phyloP scores from a whole-genome alignment of 2,888 invertebrate genomes.

The Mythimna pallens region DNA sequence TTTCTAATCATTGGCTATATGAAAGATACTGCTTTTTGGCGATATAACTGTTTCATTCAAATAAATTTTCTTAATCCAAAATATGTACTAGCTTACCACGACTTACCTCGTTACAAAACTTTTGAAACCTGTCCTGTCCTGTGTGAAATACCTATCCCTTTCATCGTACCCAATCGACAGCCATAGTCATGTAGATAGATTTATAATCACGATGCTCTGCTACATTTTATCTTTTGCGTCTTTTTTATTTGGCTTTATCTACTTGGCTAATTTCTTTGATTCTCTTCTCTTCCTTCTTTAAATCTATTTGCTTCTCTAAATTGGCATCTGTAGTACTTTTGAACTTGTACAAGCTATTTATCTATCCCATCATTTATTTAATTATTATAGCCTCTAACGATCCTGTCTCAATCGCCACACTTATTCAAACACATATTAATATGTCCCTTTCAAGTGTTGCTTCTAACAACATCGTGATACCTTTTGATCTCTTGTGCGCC shows the following conservation, averaged over 20 bases:
- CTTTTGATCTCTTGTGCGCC: conserved; percentile 86
- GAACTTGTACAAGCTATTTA: background rate
- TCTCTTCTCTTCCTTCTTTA: background rate
- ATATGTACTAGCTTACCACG: background rate
- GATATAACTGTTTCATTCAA: background rate
- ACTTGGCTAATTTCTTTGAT: background rate
- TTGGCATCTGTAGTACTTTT: too few relatives aligned
- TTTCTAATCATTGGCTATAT: background rate
- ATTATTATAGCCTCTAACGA: background rate
- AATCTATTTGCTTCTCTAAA: background rate
- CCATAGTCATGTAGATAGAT: background rate
- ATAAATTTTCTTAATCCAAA: background rate
- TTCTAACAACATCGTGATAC: conserved; percentile 74
- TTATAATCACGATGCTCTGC: background rate
- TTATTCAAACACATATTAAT: conserved; percentile 24
- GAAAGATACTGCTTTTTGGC: background rate
- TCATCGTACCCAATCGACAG: too few relatives aligned
- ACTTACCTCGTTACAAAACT: background rate
- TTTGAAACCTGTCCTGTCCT: background rate
- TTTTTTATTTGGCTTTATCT: background rate
- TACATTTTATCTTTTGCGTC: background rate
- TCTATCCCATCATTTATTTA: background rate
- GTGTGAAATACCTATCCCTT: too few relatives aligned
- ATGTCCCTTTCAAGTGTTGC: conserved; percentile 65
- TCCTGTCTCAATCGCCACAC: background rate